Percentiles rank a stretch among this genome's conserved stretches.
Evolutionary conservation across 1,140 invertebrate species (phyloP).

Genomic region (Trichonephila inaurata): DNA sequence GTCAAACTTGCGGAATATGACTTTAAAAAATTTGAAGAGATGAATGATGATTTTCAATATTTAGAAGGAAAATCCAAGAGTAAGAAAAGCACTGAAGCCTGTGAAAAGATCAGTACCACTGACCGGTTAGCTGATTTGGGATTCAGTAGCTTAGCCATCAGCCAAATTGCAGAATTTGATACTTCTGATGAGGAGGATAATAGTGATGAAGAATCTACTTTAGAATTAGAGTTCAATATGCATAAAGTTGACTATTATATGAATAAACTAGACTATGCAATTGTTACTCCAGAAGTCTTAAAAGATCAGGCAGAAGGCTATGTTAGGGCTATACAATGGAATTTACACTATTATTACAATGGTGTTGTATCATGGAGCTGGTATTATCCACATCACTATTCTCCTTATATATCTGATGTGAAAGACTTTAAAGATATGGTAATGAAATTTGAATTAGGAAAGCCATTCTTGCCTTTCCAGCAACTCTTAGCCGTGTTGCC

Average conservation of each 20-base stretch:
- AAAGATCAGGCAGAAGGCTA: constrained; percentile 92
- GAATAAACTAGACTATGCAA: constrained; percentile 90
- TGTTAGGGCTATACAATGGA: constrained; percentile 97
- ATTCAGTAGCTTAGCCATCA: constrained; percentile 55
- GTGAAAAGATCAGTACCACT: constrained; percentile 52
- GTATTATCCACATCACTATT: constrained; percentile 98
- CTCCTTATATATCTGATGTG: constrained; percentile 97
- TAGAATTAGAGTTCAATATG: constrained; percentile 87
- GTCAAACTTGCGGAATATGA: constrained; percentile 89
- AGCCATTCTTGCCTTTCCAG: constrained; percentile 96
- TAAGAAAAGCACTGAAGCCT: constrained; percentile 76
- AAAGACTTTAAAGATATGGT: constrained; percentile 86
- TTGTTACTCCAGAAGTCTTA: constrained; percentile 86
- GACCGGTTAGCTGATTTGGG: constrained; percentile 60
- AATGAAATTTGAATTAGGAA: constrained; percentile 89
- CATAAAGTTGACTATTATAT: constrained; percentile 96
- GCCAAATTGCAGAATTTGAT: constrained; percentile 71
- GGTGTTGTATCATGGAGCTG: constrained; percentile 98
- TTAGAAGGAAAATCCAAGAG: constrained; percentile 87
- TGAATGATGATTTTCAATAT: constrained; percentile 91
- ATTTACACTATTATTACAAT: constrained; percentile 97
- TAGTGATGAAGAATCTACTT: constrained; percentile 78
- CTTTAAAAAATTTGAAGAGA: constrained; percentile 91
- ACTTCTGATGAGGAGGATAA: constrained; percentile 77
- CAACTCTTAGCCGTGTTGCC: constrained; percentile 96